These are phyloP conservation scores for Kradibia gibbosae DNA, from an alignment of 1,140 invertebrate genomes.

Conservation along the genomic window DNA sequence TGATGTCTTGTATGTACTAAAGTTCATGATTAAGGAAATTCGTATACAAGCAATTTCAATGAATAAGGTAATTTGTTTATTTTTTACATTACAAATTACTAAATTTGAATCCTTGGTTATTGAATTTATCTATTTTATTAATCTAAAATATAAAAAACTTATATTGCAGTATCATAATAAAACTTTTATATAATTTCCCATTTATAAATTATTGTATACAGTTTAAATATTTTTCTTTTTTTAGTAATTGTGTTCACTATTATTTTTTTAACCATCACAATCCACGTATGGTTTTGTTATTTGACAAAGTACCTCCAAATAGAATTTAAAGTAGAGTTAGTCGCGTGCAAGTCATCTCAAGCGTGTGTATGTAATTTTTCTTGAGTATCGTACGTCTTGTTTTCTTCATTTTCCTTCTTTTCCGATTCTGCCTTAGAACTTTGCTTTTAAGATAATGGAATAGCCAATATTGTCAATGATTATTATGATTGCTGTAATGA, in stretches of 20 bases:
- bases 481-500: neutral
- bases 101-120: too few relatives aligned
- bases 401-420: neutral
- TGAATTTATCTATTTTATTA: too few relatives aligned
- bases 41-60: too few relatives aligned
- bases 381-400: neutral
- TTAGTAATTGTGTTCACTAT: neutral
- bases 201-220: too few relatives aligned
- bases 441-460: neutral
- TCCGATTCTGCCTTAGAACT: neutral
- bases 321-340: neutral
- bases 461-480: neutral
- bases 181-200: too few relatives aligned
- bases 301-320: neutral
- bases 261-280: neutral
- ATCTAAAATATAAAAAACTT: too few relatives aligned
- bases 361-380: neutral
- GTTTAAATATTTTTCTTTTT: neutral
- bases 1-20: too few relatives aligned
- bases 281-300: neutral
- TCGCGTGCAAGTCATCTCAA: neutral
- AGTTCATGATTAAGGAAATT: too few relatives aligned
- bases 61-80: too few relatives aligned
- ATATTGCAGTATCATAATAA: too few relatives aligned
- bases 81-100: too few relatives aligned